Base-by-base conservation (phyloP, 2,797 vertebrate genomes). In the Neopelma chrysocephalum region DNA sequence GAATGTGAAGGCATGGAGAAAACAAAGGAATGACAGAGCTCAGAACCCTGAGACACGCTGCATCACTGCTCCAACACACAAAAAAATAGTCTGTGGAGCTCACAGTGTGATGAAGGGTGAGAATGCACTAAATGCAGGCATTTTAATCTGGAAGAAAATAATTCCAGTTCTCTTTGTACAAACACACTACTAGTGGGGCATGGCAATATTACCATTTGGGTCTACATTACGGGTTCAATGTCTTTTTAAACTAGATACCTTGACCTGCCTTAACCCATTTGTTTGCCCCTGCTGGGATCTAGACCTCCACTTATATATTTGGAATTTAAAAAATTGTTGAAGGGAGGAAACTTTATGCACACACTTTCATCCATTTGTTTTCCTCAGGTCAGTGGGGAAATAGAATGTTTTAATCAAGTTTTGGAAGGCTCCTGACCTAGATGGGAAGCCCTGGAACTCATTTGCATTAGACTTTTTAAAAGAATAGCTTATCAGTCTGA, bases 341-440 rank as follows among this genome's bases (percentile, higher is more conserved):
- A 89, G 45, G 48, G 32, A 48, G 80, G 78, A 87, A 89, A 71
- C 34, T 38, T 66, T 82, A 77, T 42, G 66, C 2, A 1, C 15
- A 43, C 51, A 29, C 14, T 87, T 93, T 87, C 15, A 85, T 85
- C 42, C 54, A 40, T 85, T 97, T 77, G 26, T 87, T 89, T 89
- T 75, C 34, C 42, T 89, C 60, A 38, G 58, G 62, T 76, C 81
- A 87, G 31, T 54, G 72, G 53, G 42, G 54, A 89, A 89, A 87
- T 68, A 61, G 17, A 85, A 54, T 68, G 43, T 89, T 94, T 89
- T 87, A 80, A 71, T 65, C 0, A 0, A 17, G 10, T 94, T 95
- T 94, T 87, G 72, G 91, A 92, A 85, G 75, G 64, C 75, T 95
- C 5, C 43, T 93, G 64, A 92, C 87, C 83, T 82, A 78, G 56